Base-by-base conservation (phyloP, 2,113 vertebrate species). In the Pseudorasbora parva region DNA sequence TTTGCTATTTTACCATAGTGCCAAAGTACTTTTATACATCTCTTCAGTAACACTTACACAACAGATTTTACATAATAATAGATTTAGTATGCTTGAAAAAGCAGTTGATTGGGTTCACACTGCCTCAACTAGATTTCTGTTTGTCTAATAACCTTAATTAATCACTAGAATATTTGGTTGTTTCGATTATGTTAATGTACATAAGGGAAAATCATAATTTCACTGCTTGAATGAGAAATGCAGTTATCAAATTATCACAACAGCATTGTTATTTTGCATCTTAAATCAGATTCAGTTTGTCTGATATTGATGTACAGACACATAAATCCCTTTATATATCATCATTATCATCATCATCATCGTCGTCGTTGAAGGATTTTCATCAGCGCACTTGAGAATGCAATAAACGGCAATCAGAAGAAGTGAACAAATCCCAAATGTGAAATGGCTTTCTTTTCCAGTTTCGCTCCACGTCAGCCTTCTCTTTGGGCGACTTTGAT, bases 401-500 rank as follows among this genome's bases (percentile, higher is more conserved):
- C 87, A 88, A 85, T 85, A 85, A 76, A 37, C 69, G 60, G 64
- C 72, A 43, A 71, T 83, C 37, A 57, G 74, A 62, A 78, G 25
- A 51, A 87, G 54, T 27, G 43, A 89, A 84, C 69, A 57, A 82
- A 89, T 89, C 88, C 81, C 87, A 90, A 92, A 89, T 94, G 89
- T 91, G 88, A 93, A 91, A 78, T 25, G 1, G 4, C 41, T 82
- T 73, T 77, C 33, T 88, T 75, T 87, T 81, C 84, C 81, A 81
- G 69, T 90, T 85, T 94, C 86, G 92, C 88, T 76, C 77, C 84
- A 47, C 49, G 92, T 94, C 92, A 92, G 91, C 93, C 92, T 93
- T 94, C 93, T 94, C 94, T 94, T 91, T 89, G 37, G 76, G 37
- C 60, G 17, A 95, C 95, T 96, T 96, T 95, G 95, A 97, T 96